Conservation (phyloP, 35 echinoderm and acorn worm genomes). For the Lytechinus variegatus region DNA sequence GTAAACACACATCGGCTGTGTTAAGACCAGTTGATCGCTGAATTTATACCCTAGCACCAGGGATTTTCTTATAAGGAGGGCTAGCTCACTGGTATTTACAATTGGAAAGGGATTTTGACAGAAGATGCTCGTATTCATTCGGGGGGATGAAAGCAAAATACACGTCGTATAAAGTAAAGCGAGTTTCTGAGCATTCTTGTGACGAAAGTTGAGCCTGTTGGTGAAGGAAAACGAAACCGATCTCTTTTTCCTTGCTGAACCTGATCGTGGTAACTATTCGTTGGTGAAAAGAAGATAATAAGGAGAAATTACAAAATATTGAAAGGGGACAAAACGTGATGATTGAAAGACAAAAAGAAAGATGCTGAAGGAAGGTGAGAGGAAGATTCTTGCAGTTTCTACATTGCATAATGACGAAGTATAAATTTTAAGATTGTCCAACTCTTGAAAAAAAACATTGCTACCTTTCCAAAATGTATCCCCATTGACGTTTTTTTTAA, state of each 20-base stretch:
- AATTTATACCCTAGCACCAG: not conserved
- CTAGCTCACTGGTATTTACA: not conserved
- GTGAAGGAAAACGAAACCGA: not conserved
- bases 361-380: too few relatives aligned
- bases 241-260: not conserved
- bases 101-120: not conserved
- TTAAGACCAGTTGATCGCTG: not conserved
- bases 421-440: too few relatives aligned
- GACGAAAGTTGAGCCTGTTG: not conserved
- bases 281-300: not conserved
- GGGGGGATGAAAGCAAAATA: not conserved
- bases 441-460: too few relatives aligned
- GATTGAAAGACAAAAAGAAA: not conserved
- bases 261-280: not conserved
- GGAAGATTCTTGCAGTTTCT: too few relatives aligned
- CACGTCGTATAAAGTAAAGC: not conserved
- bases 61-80: not conserved
- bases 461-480: too few relatives aligned
- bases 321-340: not conserved
- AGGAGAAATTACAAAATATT: not conserved
- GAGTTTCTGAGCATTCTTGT: not conserved
- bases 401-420: too few relatives aligned
- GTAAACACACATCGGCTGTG: not conserved
- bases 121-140: not conserved
- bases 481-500: too few relatives aligned